These are phyloP conservation scores for Choristoneura rosaceana DNA, from an alignment of 2,888 invertebrate genomes.

Conservation along the genomic window DNA sequence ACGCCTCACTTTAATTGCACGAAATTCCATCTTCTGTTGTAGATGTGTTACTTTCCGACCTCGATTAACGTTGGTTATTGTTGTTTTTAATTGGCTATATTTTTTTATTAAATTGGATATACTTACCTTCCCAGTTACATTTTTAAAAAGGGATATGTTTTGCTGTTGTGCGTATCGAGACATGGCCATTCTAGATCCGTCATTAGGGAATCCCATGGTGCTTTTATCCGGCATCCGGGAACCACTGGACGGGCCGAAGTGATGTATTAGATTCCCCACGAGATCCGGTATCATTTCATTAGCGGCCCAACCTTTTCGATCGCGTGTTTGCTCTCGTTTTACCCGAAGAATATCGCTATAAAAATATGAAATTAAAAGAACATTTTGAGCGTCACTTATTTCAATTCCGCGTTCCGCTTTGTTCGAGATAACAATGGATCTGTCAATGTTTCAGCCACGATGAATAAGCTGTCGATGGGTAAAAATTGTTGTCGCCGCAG, in stretches of 20 bases:
- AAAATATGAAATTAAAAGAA: slow-evolving; percentile 26
- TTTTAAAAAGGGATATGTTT: neutral
- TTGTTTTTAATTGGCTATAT: neutral
- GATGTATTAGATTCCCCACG: slow-evolving; percentile 25
- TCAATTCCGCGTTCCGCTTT: slow-evolving; percentile 68
- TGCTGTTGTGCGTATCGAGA: neutral
- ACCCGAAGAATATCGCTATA: slow-evolving; percentile 3
- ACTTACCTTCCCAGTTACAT: neutral
- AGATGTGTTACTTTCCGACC: neutral
- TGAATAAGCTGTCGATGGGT: slow-evolving; percentile 50
- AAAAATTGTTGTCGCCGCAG: slow-evolving; percentile 36
- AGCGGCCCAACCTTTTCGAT: slow-evolving; percentile 2
- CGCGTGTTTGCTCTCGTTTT: neutral
- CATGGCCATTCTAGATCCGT: slow-evolving; percentile 24
- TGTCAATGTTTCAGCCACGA: slow-evolving; percentile 79
- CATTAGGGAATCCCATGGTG: slow-evolving; percentile 25
- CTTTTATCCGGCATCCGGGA: slow-evolving; percentile 33
- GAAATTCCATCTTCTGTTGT: neutral
- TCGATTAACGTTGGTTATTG: neutral
- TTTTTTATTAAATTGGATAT: neutral
- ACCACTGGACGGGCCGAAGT: slow-evolving; percentile 16
- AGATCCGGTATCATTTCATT: slow-evolving; percentile 22
- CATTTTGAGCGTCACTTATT: slow-evolving; percentile 47
- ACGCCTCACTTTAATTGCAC: slow-evolving; percentile 9
- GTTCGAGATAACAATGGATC: slow-evolving; percentile 76